phyloP scores from a whole-genome alignment of 2,888 invertebrate genomes.

The Lochmaea crataegi region DNA sequence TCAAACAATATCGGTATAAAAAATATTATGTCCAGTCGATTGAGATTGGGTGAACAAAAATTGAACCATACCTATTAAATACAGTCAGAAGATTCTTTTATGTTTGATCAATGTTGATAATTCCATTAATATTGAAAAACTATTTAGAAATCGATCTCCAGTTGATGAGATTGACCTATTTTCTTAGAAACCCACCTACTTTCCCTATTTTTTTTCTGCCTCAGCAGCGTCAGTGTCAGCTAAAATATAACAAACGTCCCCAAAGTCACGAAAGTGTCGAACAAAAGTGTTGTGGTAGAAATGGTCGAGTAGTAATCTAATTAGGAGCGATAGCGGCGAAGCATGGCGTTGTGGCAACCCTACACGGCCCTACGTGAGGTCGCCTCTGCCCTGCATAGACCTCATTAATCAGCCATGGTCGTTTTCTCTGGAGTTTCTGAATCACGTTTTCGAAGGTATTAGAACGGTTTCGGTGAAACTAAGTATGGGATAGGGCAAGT shows the following conservation, averaged over 20 bases:
- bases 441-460: conserved; percentile 42
- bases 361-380: conserved; percentile 51
- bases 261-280: conserved; percentile 32
- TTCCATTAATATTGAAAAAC: background rate
- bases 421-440: conserved; percentile 40
- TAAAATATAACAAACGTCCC: conserved; percentile 27
- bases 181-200: background rate
- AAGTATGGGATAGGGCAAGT: conserved; percentile 30
- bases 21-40: no score
- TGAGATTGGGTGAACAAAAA: no score
- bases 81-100: no score
- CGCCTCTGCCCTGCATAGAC: conserved; percentile 47
- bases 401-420: conserved; percentile 51
- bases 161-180: background rate
- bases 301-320: conserved; percentile 48
- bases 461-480: conserved; percentile 31
- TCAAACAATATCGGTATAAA: no score
- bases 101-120: no score
- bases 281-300: conserved; percentile 39
- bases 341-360: conserved; percentile 45
- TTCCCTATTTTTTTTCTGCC: conserved; percentile 1
- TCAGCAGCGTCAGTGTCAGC: conserved; percentile 9
- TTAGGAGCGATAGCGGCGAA: conserved; percentile 49
- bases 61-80: no score
- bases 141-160: background rate